Conservation (phyloP, 1,140 invertebrate species). For the Drosophila simulans region DNA sequence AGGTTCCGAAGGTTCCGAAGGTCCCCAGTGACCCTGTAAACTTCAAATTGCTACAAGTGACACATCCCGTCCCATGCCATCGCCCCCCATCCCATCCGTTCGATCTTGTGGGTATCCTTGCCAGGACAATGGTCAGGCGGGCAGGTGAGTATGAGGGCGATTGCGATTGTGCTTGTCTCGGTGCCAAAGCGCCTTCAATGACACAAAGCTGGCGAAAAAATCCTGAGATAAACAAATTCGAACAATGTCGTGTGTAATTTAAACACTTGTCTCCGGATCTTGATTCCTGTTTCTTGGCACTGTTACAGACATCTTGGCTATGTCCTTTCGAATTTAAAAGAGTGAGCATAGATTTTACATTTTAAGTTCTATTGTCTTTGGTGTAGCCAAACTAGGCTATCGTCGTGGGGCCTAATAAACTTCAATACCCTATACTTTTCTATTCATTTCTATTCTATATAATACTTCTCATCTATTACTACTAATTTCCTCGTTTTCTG, state of each 20-base stretch:
- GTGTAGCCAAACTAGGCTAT: background rate
- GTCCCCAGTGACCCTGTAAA: constrained; percentile 79
- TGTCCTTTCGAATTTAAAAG: background rate
- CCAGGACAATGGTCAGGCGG: constrained; percentile 39
- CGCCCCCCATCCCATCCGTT: background rate
- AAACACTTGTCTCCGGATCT: constrained; percentile 35
- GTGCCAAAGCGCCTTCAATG: constrained; percentile 17
- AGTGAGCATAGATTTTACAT: background rate
- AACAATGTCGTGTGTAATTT: constrained; percentile 42
- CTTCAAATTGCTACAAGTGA: constrained; percentile 79
- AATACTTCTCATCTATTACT: background rate
- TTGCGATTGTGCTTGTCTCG: background rate
- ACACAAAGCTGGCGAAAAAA: constrained; percentile 39
- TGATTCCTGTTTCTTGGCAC: constrained; percentile 10
- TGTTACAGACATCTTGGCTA: background rate
- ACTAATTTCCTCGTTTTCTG: constrained; percentile 9
- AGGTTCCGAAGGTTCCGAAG: constrained; percentile 30
- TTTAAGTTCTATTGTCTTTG: background rate
- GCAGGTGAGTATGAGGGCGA: constrained; percentile 38
- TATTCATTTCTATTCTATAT: no score
- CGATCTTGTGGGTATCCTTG: constrained; percentile 5
- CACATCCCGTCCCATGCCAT: constrained; percentile 7
- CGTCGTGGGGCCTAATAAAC: no score
- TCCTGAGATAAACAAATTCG: constrained; percentile 47
- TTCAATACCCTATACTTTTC: no score